Evolutionary conservation across 2,888 invertebrate genomes (phyloP), one percentile per base, ranked within the genome.

Genomic region (Drosophila merina): DNA sequence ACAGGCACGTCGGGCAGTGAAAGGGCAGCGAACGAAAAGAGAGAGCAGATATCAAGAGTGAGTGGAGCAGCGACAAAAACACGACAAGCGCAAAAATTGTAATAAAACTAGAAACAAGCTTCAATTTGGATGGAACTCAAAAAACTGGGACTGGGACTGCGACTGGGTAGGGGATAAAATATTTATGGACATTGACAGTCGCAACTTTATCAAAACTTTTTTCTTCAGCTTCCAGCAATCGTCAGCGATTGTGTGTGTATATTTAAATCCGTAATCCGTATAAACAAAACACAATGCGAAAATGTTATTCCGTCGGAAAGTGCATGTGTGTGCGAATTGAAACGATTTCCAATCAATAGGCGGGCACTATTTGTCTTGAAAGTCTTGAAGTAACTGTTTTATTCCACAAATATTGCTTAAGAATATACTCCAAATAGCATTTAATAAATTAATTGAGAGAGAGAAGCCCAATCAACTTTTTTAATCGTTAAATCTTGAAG

Each of bases 31-130:
- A 70, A 67, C 48, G 48, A 59, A 62, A 59, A 48, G 48, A 44
- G 44, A 44, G 10, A 20, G 20, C 20, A 44, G 25, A 10, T 44
- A 44, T 7, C 1, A 10, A 44, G 44, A 44, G 44, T 5, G 44
- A 62, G 28, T 44, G 36, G 56, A 33, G 26, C 59, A 75, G 62
- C 71, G 72, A 71, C 82, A 74, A 86, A 76, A 78, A 82, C 76
- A 85, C 74, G 77, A 87, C 86, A 76, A 72, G 77, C 73, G 77
- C 82, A 73, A 77, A 72, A 76, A 76, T 72, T 82, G 82, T 86
- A 84, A 80, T 84, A 82, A 83, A 78, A 86, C 76, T 75, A 86
- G 79, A 76, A 84, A 81, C 87, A 86, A 86, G 81, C 77, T 63
- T 75, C 84, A 86, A 81, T 86, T 87, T 77, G 74, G 77, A 82